Conservation (phyloP, 2,797 vertebrate species). For the Malacoraja senta region DNA sequence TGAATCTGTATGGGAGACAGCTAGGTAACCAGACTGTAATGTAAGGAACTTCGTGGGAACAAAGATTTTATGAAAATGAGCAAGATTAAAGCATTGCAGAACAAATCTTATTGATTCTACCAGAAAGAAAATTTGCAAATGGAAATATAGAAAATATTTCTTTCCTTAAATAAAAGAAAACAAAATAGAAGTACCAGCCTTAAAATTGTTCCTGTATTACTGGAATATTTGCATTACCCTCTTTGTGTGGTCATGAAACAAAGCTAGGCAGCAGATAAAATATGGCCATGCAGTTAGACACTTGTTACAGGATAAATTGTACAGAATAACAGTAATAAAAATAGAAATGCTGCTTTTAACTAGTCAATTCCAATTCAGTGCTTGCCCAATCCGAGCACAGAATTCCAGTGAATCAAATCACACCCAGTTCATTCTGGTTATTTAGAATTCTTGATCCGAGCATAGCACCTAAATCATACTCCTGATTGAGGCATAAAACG, state of each 20-base stretch:
- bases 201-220: not conserved
- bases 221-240: not conserved
- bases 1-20: not conserved
- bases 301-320: constrained; percentile 35
- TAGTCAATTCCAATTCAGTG: constrained; percentile 27
- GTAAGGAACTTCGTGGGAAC: not conserved
- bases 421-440: constrained; percentile 32
- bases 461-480: constrained; percentile 30
- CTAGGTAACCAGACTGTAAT: not conserved
- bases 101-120: constrained; percentile 6
- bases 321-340: constrained; percentile 25
- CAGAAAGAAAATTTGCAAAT: not conserved
- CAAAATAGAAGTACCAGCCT: not conserved
- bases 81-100: not conserved
- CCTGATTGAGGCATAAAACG: constrained; percentile 34
- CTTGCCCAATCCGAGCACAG: not conserved
- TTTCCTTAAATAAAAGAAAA: not conserved
- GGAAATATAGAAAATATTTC: not conserved
- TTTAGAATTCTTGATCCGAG: constrained; percentile 27
- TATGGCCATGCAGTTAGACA: not conserved
- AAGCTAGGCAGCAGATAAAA: not conserved
- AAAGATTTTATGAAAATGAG: not conserved
- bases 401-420: constrained; percentile 11
- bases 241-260: not conserved
- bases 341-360: constrained; percentile 32